Conservation (phyloP, 2,888 invertebrate genomes). For the Metalampra italica region DNA sequence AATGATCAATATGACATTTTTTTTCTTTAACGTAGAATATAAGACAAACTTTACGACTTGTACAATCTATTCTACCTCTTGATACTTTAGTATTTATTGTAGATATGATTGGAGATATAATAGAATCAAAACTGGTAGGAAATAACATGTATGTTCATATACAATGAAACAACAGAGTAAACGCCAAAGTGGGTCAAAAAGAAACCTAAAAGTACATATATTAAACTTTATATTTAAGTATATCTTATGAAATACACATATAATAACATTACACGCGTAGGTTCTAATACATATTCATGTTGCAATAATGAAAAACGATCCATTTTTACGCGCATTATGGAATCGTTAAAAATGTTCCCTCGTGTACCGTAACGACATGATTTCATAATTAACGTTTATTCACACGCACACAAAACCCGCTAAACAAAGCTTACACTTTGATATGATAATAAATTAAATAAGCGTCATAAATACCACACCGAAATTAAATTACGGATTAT, state of each 20-base stretch:
- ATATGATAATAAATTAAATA: constrained; percentile 75
- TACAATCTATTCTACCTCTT: too few relatives aligned
- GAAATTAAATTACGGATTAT: constrained; percentile 74
- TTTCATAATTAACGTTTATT: constrained; percentile 66
- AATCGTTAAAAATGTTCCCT: constrained; percentile 56
- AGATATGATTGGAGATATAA: too few relatives aligned
- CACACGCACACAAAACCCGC: constrained; percentile 59
- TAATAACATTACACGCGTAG: constrained; percentile 16
- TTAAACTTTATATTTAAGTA: too few relatives aligned
- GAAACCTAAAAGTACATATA: too few relatives aligned
- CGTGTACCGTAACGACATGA: constrained; percentile 54
- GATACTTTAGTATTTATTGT: too few relatives aligned
- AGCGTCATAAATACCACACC: constrained; percentile 68
- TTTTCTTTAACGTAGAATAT: constrained; percentile 13
- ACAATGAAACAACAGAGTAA: too few relatives aligned
- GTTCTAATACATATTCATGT: constrained; percentile 33
- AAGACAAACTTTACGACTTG: constrained; percentile 1
- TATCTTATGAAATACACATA: neutral
- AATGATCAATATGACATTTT: constrained; percentile 53
- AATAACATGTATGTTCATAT: too few relatives aligned
- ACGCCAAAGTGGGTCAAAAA: too few relatives aligned
- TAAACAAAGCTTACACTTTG: constrained; percentile 68
- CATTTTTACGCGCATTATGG: constrained; percentile 47
- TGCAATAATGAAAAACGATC: constrained; percentile 40
- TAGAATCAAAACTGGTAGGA: too few relatives aligned